These are phyloP conservation scores for Dasyurus viverrinus DNA, from an alignment of 2,113 vertebrate species.

Conservation along the genomic window DNA sequence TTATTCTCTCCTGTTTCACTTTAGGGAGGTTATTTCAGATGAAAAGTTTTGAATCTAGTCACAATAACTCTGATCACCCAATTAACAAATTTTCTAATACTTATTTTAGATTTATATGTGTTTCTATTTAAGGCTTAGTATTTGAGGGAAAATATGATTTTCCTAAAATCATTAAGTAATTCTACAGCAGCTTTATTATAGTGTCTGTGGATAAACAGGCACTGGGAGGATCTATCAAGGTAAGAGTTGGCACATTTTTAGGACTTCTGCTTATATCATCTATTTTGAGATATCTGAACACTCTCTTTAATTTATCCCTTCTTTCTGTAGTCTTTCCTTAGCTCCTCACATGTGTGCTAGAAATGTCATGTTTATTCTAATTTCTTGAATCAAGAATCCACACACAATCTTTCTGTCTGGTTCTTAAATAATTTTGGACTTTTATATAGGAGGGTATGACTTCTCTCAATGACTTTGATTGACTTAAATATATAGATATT, in stretches of 20 bases:
- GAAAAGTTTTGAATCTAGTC: background rate
- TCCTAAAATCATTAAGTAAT: background rate
- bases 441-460: background rate
- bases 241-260: background rate
- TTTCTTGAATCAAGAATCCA: background rate
- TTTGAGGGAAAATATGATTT: background rate
- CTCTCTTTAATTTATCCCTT: background rate
- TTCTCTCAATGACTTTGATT: background rate
- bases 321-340: background rate
- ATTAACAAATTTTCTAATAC: background rate
- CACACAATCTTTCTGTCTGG: background rate
- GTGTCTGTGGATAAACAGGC: background rate
- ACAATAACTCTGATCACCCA: background rate
- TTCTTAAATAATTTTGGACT: background rate
- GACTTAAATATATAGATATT: background rate
- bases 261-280: background rate
- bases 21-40: background rate
- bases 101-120: background rate
- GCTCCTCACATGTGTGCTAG: background rate
- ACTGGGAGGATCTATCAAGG: background rate
- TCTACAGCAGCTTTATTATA: background rate
- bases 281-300: background rate
- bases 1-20: background rate
- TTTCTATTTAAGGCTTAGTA: background rate
- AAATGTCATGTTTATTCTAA: background rate